Evolutionary conservation across 2,797 vertebrate genomes (phyloP).

Genomic region (Xyrichtys novacula): DNA sequence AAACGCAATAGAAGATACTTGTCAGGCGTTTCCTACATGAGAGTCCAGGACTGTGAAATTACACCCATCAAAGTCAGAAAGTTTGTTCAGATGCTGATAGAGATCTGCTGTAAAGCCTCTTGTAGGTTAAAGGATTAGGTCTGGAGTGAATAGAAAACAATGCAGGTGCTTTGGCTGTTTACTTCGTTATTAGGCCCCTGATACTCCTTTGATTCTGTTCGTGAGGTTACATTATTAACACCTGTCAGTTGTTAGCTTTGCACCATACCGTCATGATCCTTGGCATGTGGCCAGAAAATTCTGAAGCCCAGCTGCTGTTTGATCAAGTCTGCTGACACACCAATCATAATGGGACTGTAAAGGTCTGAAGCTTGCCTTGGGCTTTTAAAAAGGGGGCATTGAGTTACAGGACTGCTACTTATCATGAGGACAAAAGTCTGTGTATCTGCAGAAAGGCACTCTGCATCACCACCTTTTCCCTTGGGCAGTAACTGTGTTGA

Average conservation of each 20-base stretch:
- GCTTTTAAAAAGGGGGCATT: constrained; percentile 5
- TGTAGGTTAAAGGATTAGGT: constrained; percentile 10
- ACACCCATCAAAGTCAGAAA: constrained; percentile 8
- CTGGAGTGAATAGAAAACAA: constrained; percentile 7
- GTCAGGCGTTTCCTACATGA: neutral
- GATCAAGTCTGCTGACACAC: constrained; percentile 58
- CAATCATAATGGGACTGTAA: constrained; percentile 19
- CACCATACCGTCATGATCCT: constrained; percentile 74
- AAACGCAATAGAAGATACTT: neutral
- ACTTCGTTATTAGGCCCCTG: constrained; percentile 58
- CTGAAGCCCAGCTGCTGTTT: constrained; percentile 58
- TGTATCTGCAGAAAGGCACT: constrained; percentile 43
- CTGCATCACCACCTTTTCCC: constrained; percentile 55
- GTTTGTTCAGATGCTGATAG: constrained; percentile 5
- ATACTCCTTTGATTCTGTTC: constrained; percentile 51
- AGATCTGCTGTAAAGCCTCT: neutral
- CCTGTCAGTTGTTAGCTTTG: constrained; percentile 79
- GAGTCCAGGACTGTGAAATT: neutral
- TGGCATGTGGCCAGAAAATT: constrained; percentile 63
- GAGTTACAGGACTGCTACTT: constrained; percentile 14
- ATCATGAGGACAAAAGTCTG: constrained; percentile 20
- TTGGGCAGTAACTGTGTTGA: constrained; percentile 33
- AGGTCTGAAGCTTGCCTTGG: constrained; percentile 12
- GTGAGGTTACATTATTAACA: constrained; percentile 75
- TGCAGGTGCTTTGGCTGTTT: constrained; percentile 15